These are phyloP conservation scores for Haemorhous mexicanus DNA, from an alignment of 2,113 vertebrate genomes.

Conservation along the genomic window DNA sequence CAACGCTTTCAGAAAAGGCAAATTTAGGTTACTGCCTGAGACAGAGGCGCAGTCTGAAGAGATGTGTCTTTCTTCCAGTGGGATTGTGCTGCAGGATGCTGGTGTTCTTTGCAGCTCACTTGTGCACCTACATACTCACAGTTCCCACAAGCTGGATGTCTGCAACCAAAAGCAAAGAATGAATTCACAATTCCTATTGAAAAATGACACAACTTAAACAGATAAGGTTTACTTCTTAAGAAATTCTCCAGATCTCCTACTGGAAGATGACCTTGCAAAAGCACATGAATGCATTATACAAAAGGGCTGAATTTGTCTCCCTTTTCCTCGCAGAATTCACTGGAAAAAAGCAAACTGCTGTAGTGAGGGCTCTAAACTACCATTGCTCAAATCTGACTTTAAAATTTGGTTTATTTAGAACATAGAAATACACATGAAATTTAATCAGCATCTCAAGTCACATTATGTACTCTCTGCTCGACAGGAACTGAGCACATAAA, in stretches of 20 bases:
- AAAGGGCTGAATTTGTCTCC: slow-evolving; percentile 40
- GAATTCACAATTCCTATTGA: not conserved
- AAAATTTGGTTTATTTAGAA: slow-evolving; percentile 76
- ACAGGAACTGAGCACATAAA: slow-evolving; percentile 39
- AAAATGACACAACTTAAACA: not conserved
- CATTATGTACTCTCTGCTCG: slow-evolving; percentile 61
- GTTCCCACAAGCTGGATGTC: not conserved
- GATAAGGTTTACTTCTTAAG: not conserved
- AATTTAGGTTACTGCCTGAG: not conserved
- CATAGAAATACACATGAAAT: slow-evolving; percentile 66
- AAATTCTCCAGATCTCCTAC: not conserved
- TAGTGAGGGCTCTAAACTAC: slow-evolving; percentile 68
- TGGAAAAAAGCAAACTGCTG: slow-evolving; percentile 71
- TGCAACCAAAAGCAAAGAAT: not conserved
- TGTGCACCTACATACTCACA: not conserved
- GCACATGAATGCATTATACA: not conserved
- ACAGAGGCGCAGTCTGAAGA: not conserved
- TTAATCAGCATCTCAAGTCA: slow-evolving; percentile 67
- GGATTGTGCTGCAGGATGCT: not conserved
- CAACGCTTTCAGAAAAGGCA: not conserved
- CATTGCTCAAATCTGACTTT: slow-evolving; percentile 73
- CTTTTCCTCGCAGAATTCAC: slow-evolving; percentile 63
- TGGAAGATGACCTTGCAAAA: slow-evolving; percentile 52
- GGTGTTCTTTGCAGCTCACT: not conserved
- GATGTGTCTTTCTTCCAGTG: not conserved